phyloP scores from a whole-genome alignment of 2,797 vertebrate genomes.

The Zalophus californianus region DNA sequence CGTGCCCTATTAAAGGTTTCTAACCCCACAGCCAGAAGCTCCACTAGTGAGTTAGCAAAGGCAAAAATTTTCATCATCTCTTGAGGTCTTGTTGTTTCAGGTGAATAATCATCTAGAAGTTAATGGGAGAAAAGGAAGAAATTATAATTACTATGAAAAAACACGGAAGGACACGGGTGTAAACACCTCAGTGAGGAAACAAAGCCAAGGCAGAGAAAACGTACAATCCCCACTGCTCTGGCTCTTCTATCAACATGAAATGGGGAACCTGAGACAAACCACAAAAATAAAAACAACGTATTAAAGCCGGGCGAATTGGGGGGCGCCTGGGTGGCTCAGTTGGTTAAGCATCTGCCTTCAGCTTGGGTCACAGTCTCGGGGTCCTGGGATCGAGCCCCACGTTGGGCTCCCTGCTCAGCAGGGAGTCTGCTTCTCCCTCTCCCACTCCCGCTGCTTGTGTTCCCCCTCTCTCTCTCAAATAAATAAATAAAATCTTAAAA shows the following conservation, averaged over 20 bases:
- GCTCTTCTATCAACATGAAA: not conserved
- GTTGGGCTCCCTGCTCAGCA: not conserved
- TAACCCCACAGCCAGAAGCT: slow-evolving; percentile 94
- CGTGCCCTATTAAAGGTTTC: slow-evolving; percentile 97
- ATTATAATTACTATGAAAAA: not conserved
- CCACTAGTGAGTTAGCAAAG: slow-evolving; percentile 96
- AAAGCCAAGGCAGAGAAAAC: not conserved
- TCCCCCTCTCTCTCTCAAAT: not conserved
- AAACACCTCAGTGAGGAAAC: not conserved
- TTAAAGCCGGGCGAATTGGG: not conserved
- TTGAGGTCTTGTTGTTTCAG: slow-evolving; percentile 94
- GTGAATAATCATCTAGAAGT: slow-evolving; percentile 92
- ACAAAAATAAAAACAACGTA: slow-evolving; percentile 29
- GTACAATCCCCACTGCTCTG: not conserved
- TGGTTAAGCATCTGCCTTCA: not conserved
- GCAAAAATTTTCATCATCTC: slow-evolving; percentile 99
- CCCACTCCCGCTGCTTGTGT: not conserved
- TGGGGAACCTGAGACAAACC: not conserved
- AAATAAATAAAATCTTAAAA: not conserved
- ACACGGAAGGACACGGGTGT: not conserved
- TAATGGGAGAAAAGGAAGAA: not conserved
- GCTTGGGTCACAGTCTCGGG: not conserved
- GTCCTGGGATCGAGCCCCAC: not conserved
- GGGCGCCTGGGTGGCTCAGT: not conserved
- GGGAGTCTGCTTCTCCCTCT: not conserved